These are phyloP conservation scores for Garrulus glandarius DNA, from an alignment of 2,797 vertebrate genomes.

Conservation along the genomic window DNA sequence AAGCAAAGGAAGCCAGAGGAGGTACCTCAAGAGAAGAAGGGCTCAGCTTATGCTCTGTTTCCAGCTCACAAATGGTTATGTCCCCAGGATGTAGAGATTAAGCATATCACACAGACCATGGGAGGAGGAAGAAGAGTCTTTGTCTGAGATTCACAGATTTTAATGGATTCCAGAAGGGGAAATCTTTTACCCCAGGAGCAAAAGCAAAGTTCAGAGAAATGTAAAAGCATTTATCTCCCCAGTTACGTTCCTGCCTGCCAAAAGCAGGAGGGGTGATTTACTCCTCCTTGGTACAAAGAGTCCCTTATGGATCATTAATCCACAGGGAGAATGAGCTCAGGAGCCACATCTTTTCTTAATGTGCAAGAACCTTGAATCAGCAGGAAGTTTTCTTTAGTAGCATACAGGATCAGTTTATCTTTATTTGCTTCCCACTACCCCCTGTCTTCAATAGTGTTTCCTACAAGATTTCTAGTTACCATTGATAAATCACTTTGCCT, in stretches of 20 bases:
- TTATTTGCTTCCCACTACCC: neutral
- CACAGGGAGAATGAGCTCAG: neutral
- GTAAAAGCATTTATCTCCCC: constrained; percentile 25
- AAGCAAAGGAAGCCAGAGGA: neutral
- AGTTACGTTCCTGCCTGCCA: neutral
- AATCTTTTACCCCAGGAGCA: neutral
- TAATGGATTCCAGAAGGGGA: constrained; percentile 41
- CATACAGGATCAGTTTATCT: neutral
- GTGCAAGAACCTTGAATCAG: neutral
- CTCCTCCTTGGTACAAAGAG: neutral
- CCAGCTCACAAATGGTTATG: neutral
- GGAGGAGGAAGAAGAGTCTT: neutral
- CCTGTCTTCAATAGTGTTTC: neutral
- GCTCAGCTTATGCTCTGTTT: neutral
- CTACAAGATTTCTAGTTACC: neutral
- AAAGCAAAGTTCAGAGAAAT: constrained; percentile 28
- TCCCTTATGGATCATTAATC: constrained; percentile 12
- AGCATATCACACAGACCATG: neutral
- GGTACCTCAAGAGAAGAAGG: neutral
- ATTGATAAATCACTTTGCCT: neutral
- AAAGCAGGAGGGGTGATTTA: constrained; percentile 11
- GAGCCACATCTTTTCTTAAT: neutral
- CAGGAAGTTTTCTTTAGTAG: neutral
- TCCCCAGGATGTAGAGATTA: constrained; percentile 2
- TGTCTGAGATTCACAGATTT: neutral